These are phyloP conservation scores for Drosophila erecta DNA, from an alignment of 1,140 invertebrate genomes.

Conservation along the genomic window DNA sequence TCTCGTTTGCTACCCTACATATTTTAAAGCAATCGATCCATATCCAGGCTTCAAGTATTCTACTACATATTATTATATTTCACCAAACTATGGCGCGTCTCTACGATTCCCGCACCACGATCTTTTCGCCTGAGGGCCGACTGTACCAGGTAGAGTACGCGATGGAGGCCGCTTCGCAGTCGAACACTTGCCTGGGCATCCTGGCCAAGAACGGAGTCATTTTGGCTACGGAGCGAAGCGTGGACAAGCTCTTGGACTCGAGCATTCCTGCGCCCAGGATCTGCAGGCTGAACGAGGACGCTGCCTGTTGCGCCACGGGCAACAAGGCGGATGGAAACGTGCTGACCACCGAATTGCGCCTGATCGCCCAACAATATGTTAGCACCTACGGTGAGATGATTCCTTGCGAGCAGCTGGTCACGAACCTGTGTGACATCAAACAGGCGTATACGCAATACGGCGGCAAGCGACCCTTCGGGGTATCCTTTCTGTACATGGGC, in stretches of 20 bases:
- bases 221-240: slow-evolving; percentile 98
- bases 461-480: slow-evolving; percentile 98
- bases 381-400: slow-evolving; percentile 98
- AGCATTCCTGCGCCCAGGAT: slow-evolving; percentile 99
- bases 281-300: slow-evolving; percentile 97
- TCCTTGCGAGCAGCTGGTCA: slow-evolving; percentile 98
- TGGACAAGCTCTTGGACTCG: slow-evolving; percentile 98
- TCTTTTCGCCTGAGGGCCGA: slow-evolving; percentile 99
- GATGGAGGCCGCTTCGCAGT: slow-evolving; percentile 99
- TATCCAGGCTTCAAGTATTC: no score
- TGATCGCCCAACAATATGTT: slow-evolving; percentile 96
- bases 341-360: slow-evolving; percentile 95
- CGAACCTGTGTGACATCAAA: slow-evolving; percentile 98
- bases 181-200: slow-evolving; percentile 98
- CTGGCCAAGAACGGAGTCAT: slow-evolving; percentile 98
- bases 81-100: not conserved
- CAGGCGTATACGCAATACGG: slow-evolving; percentile 99
- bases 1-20: no score
- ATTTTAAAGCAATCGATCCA: no score
- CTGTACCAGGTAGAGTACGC: slow-evolving; percentile 99
- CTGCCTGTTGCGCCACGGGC: slow-evolving; percentile 99
- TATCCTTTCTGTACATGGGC: slow-evolving; percentile 99
- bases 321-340: slow-evolving; percentile 99
- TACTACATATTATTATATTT: not conserved
- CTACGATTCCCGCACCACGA: slow-evolving; percentile 92